phyloP scores from a whole-genome alignment of 2,113 vertebrate species.

The Oryzias javanicus region DNA sequence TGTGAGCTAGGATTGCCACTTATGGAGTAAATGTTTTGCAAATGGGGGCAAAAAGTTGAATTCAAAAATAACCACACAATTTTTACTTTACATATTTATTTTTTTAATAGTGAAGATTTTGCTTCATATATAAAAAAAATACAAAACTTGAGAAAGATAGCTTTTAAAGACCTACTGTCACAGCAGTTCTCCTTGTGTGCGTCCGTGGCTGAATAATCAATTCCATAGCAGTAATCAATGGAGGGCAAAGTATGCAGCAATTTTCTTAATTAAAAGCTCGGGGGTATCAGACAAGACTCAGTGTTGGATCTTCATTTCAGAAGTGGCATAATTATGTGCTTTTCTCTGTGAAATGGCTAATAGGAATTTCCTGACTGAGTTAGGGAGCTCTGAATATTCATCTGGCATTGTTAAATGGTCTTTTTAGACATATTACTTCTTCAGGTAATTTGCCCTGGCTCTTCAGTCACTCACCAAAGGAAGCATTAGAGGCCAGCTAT shows the following conservation, averaged over 20 bases:
- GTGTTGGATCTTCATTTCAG: conserved; percentile 68
- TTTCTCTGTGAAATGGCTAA: conserved; percentile 70
- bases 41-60: neutral
- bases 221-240: conserved; percentile 74
- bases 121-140: conserved; percentile 14
- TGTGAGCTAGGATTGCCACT: too few relatives aligned
- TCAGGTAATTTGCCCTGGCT: conserved; percentile 42
- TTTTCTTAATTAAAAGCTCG: conserved; percentile 81
- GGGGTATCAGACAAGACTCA: conserved; percentile 64
- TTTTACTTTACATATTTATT: conserved; percentile 27
- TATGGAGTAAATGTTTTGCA: neutral
- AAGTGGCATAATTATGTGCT: conserved; percentile 72
- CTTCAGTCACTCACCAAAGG: conserved; percentile 38
- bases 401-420: conserved; percentile 71
- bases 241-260: conserved; percentile 68
- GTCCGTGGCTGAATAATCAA: conserved; percentile 63
- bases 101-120: conserved; percentile 26
- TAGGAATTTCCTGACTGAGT: conserved; percentile 57
- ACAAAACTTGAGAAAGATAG: neutral
- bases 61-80: conserved; percentile 12
- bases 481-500: conserved; percentile 25
- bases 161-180: conserved; percentile 42
- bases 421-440: conserved; percentile 65
- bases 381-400: conserved; percentile 75
- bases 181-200: conserved; percentile 31